These are phyloP conservation scores for Andricus curvator DNA, from an alignment of 2,888 invertebrate species.

Conservation along the genomic window DNA sequence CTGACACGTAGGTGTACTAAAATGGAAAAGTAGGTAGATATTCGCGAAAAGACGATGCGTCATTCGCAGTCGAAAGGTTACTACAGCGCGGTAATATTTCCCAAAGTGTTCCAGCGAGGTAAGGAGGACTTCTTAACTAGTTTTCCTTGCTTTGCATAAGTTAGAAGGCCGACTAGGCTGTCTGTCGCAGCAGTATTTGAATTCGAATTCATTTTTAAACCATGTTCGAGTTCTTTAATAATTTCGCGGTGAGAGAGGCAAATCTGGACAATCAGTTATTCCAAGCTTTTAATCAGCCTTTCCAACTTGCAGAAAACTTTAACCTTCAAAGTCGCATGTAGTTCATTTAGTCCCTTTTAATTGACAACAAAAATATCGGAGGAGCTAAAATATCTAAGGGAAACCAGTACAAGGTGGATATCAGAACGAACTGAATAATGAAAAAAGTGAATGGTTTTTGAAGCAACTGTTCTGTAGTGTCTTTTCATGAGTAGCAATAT, in stretches of 20 bases:
- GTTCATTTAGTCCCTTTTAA: not conserved
- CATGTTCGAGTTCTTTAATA: constrained; percentile 18
- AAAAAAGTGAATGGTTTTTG: too few relatives aligned
- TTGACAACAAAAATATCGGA: not conserved
- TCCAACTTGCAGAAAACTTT: not conserved
- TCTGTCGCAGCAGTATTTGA: constrained; percentile 32
- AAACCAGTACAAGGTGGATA: too few relatives aligned
- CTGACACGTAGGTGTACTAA: constrained; percentile 17
- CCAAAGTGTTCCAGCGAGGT: constrained; percentile 44
- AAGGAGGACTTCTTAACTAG: constrained; percentile 53
- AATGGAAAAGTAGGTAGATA: constrained; percentile 40
- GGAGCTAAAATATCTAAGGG: too few relatives aligned
- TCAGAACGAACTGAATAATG: too few relatives aligned
- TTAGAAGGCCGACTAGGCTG: constrained; percentile 30
- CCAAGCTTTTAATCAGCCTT: not conserved
- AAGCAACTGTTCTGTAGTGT: too few relatives aligned
- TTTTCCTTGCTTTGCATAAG: constrained; percentile 44
- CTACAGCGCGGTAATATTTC: constrained; percentile 52
- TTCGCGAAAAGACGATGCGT: constrained; percentile 48
- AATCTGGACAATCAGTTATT: not conserved
- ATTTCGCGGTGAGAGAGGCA: not conserved
- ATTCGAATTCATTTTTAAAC: constrained; percentile 26
- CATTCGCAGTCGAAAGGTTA: constrained; percentile 50
- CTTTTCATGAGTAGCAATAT: too few relatives aligned
- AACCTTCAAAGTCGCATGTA: not conserved